These are phyloP conservation scores for Staurois parvus DNA, from an alignment of 2,797 vertebrate genomes.

Conservation along the genomic window DNA sequence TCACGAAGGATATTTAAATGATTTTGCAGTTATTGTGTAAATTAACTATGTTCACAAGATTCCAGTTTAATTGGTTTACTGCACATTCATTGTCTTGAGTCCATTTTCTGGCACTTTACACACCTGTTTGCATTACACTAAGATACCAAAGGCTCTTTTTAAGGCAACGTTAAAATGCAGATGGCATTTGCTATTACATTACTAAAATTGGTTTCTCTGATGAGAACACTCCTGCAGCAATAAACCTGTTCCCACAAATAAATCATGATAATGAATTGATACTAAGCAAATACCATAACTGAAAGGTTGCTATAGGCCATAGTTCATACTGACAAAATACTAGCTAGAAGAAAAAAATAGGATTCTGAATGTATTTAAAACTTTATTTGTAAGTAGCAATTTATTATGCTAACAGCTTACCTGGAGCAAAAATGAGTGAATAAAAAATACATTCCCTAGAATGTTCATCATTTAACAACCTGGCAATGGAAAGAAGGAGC, in stretches of 20 bases:
- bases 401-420: neutral
- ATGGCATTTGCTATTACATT: slow-evolving; percentile 52
- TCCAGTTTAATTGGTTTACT: too few relatives aligned
- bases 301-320: slow-evolving; percentile 12
- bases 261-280: slow-evolving; percentile 55
- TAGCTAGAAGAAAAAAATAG: slow-evolving; percentile 15
- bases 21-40: too few relatives aligned
- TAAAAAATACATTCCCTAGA: neutral
- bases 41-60: too few relatives aligned
- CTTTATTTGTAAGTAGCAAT: neutral
- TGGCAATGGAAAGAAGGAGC: neutral
- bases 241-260: slow-evolving; percentile 49
- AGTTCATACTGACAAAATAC: slow-evolving; percentile 45
- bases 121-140: neutral
- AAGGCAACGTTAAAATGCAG: slow-evolving; percentile 50
- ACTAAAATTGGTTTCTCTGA: slow-evolving; percentile 54
- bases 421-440: neutral
- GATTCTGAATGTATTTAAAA: neutral
- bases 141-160: slow-evolving; percentile 14
- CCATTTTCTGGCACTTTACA: neutral
- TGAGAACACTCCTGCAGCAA: slow-evolving; percentile 48
- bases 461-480: neutral
- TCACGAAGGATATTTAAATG: too few relatives aligned
- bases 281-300: slow-evolving; percentile 33
- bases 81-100: too few relatives aligned